A percentile compares a stretch with the other conserved stretches of the same genome.
phyloP scores from a whole-genome alignment of 1,140 invertebrate species.

The Bombus superbus region DNA sequence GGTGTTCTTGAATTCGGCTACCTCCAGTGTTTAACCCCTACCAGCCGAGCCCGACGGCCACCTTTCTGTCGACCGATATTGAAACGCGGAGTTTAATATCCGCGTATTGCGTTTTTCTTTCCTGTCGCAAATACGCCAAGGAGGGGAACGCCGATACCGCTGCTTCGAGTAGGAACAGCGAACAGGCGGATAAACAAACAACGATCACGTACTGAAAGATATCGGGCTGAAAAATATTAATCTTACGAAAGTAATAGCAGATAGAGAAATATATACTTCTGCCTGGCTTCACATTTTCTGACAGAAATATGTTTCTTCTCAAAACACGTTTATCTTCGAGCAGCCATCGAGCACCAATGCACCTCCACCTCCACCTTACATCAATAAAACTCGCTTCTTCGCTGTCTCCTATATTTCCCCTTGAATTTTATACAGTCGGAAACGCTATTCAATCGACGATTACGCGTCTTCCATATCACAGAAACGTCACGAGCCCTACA shows the following conservation, averaged over 20 bases:
- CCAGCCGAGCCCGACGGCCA: not conserved
- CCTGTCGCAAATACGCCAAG: too few species aligned
- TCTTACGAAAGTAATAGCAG: not conserved
- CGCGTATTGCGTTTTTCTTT: slow-evolving; percentile 19
- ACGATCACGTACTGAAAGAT: too few species aligned
- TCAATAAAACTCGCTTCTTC: not conserved
- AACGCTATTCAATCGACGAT: not conserved
- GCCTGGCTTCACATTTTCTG: not conserved
- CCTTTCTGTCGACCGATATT: slow-evolving; percentile 4
- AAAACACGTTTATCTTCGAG: not conserved
- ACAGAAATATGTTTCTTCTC: not conserved
- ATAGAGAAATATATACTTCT: not conserved
- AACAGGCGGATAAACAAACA: not conserved
- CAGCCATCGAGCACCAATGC: not conserved
- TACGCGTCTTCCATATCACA: not conserved
- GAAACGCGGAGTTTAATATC: slow-evolving; percentile 31
- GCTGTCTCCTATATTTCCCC: too few species aligned
- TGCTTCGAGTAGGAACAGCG: too few species aligned
- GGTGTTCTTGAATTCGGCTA: slow-evolving; percentile 37
- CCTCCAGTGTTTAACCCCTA: slow-evolving; percentile 10
- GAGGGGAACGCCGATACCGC: not conserved
- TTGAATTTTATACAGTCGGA: too few species aligned
- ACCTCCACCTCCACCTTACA: not conserved
- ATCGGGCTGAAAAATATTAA: not conserved
- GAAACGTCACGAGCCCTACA: too few species aligned